Base-by-base conservation (phyloP, 2,113 vertebrate species). In the Coreoperca whiteheadi region DNA sequence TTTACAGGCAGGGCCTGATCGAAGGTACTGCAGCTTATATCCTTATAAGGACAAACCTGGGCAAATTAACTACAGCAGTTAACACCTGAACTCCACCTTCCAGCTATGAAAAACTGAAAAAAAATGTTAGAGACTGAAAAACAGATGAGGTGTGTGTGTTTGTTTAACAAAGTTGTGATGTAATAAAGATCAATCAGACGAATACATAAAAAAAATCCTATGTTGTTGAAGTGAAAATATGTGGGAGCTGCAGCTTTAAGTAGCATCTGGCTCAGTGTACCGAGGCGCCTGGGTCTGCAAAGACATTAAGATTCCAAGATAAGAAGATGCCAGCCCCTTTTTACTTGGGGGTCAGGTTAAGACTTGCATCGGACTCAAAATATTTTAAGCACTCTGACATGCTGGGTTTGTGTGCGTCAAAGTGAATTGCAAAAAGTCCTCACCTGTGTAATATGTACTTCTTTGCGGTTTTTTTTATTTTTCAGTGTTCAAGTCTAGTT, bases 1-100 rank as follows among this genome's bases (percentile, higher is more conserved):
- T 79, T 78, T 69, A 11, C 57, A 65, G 77, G 59, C 76, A 74
- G 83, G 60, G 54, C 86, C 54, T 18, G 70, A 73, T 85, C n/a
- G 16, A 86, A 93, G 86, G 71, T 87, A n/a, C 83, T 78, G 48
- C 83, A 71, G 77, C 76, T 88, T n/a, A 34, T 88, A 18, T 15
- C 92, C 94, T 88, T 94, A 93, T 91, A 94, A 91, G 93, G 94
- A 59, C 83, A 93, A 88, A 84, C 79, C 54, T 89, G 89, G 54
- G 86, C 71, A 83, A 75, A 83, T 87, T 79, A 76, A 21, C 73
- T 6, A 0, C 34, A 4, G 72, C 57, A 74, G 72, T 61, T 39
- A 71, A 79, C 91, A 95, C 93, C 94, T 94, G 91, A 78, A 81
- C 77, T 70, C 79, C 87, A 63, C 89, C 89, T 79, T 65, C 48